Evolutionary conservation across 1,140 invertebrate species (phyloP), one percentile per base, ranked within the genome.

Genomic region (Drosophila gunungcola): DNA sequence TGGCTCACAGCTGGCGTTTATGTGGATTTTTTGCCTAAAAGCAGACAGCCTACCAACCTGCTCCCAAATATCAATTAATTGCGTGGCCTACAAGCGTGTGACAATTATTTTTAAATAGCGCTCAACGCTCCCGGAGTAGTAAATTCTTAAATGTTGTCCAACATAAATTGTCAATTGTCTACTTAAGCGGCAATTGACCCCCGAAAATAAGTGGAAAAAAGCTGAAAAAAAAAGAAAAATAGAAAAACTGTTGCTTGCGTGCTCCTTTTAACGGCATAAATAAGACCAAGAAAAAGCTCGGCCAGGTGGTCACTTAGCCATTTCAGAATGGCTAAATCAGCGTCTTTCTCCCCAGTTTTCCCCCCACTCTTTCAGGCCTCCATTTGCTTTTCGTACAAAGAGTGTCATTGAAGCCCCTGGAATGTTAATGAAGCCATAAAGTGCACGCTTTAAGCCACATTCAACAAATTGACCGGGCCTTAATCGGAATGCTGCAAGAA

Each of bases 351-450:
- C 12, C 29, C 7, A n/a, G 6, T 4, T 16, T 43, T 32, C 36
- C 38, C 38, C 38, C 3, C 11, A 39, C 12, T n/a, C n/a, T 21
- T 13, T 11, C 12, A n/a, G 5, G 21, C 27, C 10, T 2, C 7
- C 21, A 6, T 6, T 36, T 36, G 2, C 32, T 10, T 7, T 7
- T 10, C 7, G 16, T 21, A 21, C 21, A 11, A 39, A 34, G 61
- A 45, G 74, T 77, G 74, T 77, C 73, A 77, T 49, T 67, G 83
- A 86, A 82, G 56, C 79, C 83, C 46, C 55, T 52, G 56, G 67
- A 83, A 88, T 86, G 83, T 88, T 79, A 86, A 86, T 88, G 79
- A 86, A 86, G 79, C 83, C 83, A 80, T 88, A 88, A 88, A 86
- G 79, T 80, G 74, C 67, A 56, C 82, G 53, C 56, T 81, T 78